These are phyloP conservation scores for Cryptocheilus praepositus DNA, from an alignment of 2,888 invertebrate genomes.

Conservation along the genomic window DNA sequence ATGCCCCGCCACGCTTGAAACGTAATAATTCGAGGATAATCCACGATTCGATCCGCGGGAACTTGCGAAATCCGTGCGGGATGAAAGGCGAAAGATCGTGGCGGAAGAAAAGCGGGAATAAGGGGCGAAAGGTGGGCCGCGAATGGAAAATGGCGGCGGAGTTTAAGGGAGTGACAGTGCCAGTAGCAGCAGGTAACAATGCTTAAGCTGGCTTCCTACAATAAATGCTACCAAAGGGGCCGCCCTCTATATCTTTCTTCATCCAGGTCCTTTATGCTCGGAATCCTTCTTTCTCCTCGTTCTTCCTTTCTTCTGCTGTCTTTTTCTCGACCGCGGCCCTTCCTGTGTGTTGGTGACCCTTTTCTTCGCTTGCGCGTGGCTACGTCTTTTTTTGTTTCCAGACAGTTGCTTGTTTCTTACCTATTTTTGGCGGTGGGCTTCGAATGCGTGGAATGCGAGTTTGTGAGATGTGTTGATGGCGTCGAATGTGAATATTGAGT, in stretches of 20 bases:
- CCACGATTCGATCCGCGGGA: too few species aligned
- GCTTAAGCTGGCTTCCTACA: constrained; percentile 59
- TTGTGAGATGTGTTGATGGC: too few species aligned
- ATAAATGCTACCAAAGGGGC: constrained; percentile 60
- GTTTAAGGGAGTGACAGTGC: constrained; percentile 50
- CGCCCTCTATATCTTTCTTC: constrained; percentile 55
- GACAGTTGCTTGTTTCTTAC: too few species aligned
- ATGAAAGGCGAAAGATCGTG: background rate
- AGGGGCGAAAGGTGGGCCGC: constrained; percentile 23
- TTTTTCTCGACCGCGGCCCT: background rate
- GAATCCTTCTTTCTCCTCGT: constrained; percentile 44
- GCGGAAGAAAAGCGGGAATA: constrained; percentile 1
- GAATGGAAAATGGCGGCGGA: constrained; percentile 11
- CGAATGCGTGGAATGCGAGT: too few species aligned
- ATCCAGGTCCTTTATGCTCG: constrained; percentile 53
- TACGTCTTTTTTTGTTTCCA: constrained; percentile 2
- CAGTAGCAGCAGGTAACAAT: constrained; percentile 60
- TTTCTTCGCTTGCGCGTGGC: constrained; percentile 21
- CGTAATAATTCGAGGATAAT: too few species aligned
- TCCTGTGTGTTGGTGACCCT: background rate
- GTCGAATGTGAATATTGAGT: too few species aligned
- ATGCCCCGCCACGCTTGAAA: too few species aligned
- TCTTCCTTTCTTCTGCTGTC: constrained; percentile 25
- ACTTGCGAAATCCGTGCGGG: too few species aligned
- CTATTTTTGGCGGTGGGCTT: too few species aligned